Evolutionary conservation across 2,797 vertebrate species (phyloP).

Genomic region (Mycteria americana): DNA sequence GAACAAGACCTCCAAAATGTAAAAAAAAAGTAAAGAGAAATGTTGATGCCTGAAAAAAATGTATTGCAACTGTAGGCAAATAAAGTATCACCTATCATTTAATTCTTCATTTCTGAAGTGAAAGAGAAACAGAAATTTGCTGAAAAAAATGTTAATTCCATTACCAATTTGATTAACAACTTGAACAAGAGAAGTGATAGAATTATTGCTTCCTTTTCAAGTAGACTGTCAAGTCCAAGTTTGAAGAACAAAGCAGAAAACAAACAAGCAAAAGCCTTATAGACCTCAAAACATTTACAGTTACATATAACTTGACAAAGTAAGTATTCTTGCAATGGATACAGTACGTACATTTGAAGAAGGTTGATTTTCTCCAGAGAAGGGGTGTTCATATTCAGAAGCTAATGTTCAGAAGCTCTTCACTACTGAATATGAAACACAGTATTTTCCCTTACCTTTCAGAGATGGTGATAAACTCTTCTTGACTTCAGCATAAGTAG

Average conservation of each 20-base stretch:
- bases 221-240: not conserved
- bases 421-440: not conserved
- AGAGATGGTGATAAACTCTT: not conserved
- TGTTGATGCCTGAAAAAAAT: not conserved
- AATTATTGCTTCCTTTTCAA: not conserved
- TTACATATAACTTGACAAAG: not conserved
- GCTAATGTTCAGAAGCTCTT: not conserved
- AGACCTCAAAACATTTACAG: not conserved
- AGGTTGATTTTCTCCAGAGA: not conserved
- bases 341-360: not conserved
- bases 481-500: not conserved
- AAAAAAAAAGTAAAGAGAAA: not conserved
- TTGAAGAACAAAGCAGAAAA: not conserved
- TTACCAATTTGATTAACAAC: not conserved
- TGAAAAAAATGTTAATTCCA: not conserved
- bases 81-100: not conserved
- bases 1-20: not conserved
- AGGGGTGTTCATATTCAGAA: not conserved
- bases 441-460: not conserved
- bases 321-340: not conserved
- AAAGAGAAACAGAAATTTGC: not conserved
- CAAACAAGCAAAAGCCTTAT: not conserved
- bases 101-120: not conserved
- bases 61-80: not conserved
- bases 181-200: not conserved